Conservation (phyloP, 2,888 invertebrate species). For the Cordilura impudica region DNA sequence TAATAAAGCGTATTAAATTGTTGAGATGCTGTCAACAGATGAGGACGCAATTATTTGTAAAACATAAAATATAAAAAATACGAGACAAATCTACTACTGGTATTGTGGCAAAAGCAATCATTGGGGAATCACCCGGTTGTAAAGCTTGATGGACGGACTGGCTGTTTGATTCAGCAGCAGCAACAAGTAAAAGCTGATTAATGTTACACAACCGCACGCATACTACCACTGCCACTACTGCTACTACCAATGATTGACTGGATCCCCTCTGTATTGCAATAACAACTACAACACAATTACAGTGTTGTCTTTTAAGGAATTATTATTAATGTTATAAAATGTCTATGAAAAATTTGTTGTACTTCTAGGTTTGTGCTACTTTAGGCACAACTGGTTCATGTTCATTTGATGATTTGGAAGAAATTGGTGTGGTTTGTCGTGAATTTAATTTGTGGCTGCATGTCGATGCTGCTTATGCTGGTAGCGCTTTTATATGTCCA, state of each 20-base stretch:
- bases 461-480: constrained; percentile 98
- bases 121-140: constrained; percentile 27
- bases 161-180: constrained; percentile 30
- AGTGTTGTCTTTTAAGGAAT: constrained; percentile 27
- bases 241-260: no score
- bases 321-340: not conserved
- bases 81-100: not conserved
- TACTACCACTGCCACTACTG: no score
- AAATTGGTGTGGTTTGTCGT: constrained; percentile 83
- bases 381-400: constrained; percentile 98
- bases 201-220: constrained; percentile 49
- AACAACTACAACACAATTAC: constrained; percentile 21
- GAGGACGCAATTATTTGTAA: constrained; percentile 22
- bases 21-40: constrained; percentile 47
- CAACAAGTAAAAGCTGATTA: constrained; percentile 61
- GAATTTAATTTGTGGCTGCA: constrained; percentile 95
- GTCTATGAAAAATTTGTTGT: not conserved
- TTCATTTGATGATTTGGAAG: constrained; percentile 93
- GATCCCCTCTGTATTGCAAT: not conserved
- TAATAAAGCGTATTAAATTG: constrained; percentile 44
- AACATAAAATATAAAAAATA: not conserved
- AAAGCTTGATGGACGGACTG: constrained; percentile 25
- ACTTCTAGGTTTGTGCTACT: constrained; percentile 85
- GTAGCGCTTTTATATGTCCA: constrained; percentile 96
- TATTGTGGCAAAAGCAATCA: not conserved